Conservation (phyloP, 2,797 vertebrate species). For the Kryptopterus vitreolus region DNA sequence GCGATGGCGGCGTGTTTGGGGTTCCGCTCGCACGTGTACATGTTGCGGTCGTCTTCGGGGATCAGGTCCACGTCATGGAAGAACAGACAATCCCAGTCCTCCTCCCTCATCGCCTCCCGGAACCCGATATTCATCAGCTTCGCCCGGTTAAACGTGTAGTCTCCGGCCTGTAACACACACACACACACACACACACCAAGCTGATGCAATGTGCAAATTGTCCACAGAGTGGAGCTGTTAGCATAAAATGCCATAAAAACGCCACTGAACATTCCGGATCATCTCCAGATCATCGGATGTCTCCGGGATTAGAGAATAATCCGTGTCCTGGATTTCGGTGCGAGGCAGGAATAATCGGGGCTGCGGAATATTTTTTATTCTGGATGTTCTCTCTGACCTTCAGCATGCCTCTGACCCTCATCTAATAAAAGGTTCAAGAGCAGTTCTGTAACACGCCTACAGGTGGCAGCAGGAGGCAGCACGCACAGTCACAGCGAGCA, state of each 20-base stretch:
- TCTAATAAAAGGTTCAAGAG: too few relatives aligned
- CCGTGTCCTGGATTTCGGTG: not conserved
- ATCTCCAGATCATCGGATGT: not conserved
- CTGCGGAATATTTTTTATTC: not conserved
- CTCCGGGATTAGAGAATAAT: not conserved
- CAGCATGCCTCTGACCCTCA: too few relatives aligned
- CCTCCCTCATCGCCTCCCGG: conserved; percentile 82
- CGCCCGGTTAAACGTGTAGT: conserved; percentile 79
- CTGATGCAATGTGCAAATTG: not conserved
- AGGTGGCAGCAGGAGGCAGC: too few relatives aligned
- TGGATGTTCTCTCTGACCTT: too few relatives aligned
- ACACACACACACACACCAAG: conserved; percentile 1
- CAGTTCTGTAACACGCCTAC: too few relatives aligned
- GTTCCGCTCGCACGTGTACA: conserved; percentile 76
- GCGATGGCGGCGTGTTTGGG: conserved; percentile 82
- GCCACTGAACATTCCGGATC: not conserved
- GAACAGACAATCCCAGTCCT: conserved; percentile 84
- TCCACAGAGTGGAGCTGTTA: not conserved
- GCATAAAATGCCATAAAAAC: not conserved
- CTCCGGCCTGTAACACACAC: conserved; percentile 69
- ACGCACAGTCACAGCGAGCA: too few relatives aligned
- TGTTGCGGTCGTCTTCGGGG: conserved; percentile 81
- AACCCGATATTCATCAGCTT: conserved; percentile 84
- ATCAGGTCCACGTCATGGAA: conserved; percentile 86
- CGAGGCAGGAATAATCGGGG: not conserved